phyloP scores from a whole-genome alignment of 2,113 vertebrate genomes.

The Climacteris rufus region DNA sequence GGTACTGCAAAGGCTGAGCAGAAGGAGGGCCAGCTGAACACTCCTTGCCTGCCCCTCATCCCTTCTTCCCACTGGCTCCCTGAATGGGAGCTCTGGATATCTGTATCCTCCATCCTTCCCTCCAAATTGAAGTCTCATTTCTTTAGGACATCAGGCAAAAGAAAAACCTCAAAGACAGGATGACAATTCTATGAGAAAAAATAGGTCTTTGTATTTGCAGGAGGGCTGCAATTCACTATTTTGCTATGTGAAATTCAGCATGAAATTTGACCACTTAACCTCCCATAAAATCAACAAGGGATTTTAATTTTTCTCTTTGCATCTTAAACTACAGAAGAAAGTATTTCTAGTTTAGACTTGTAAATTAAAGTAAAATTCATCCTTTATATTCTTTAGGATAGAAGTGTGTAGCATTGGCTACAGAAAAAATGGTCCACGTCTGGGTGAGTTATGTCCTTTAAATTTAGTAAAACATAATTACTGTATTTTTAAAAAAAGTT shows the following conservation, averaged over 20 bases:
- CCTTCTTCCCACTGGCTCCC: background rate
- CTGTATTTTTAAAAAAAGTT: background rate
- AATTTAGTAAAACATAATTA: background rate
- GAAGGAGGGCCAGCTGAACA: fast-evolving
- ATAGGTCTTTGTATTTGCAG: background rate
- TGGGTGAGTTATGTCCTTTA: background rate
- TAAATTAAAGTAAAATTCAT: background rate
- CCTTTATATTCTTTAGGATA: background rate
- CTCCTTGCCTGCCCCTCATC: background rate
- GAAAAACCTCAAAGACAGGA: background rate
- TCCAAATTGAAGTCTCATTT: background rate
- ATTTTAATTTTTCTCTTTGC: background rate
- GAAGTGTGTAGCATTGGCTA: background rate
- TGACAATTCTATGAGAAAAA: background rate
- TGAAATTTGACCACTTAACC: background rate
- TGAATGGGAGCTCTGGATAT: background rate
- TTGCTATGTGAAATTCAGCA: background rate
- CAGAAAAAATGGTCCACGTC: background rate
- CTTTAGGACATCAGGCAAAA: background rate
- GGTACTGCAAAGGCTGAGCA: background rate
- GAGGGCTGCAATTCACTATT: background rate
- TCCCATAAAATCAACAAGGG: background rate
- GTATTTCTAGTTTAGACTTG: background rate
- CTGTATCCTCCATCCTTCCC: background rate
- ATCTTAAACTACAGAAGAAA: background rate